Percentiles rank a stretch among this genome's conserved stretches.
Evolutionary conservation across 2,113 vertebrate species (phyloP).

Genomic region (Hydrolagus affinis): DNA sequence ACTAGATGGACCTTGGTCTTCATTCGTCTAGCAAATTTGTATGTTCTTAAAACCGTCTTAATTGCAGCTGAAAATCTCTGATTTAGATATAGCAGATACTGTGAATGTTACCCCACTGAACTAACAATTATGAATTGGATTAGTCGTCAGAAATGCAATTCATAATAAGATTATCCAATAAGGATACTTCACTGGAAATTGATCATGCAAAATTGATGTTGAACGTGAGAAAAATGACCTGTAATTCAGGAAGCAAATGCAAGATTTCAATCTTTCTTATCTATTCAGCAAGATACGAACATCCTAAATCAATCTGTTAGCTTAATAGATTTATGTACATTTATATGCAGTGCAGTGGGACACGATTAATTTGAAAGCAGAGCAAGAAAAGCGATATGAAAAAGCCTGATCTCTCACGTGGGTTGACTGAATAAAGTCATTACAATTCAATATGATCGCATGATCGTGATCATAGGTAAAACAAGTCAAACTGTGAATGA

Average conservation of each 20-base stretch:
- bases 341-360: not conserved
- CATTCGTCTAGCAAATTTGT: not conserved
- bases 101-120: too few species aligned
- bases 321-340: not conserved
- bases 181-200: not conserved
- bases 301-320: not conserved
- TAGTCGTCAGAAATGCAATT: not conserved
- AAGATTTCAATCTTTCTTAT: conserved; percentile 18
- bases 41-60: not conserved
- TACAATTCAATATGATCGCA: too few species aligned
- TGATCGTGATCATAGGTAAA: too few species aligned
- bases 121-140: not conserved
- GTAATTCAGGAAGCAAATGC: not conserved
- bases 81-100: not conserved
- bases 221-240: conserved; percentile 15
- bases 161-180: not conserved
- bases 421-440: not conserved
- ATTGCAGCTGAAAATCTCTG: not conserved
- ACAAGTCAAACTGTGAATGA: too few species aligned
- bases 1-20: too few species aligned
- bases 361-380: not conserved
- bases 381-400: not conserved
- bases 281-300: not conserved
- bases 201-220: conserved; percentile 1
- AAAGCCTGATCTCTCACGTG: not conserved